Percentiles rank a stretch among this genome's conserved stretches.
phyloP scores from a whole-genome alignment of 2,113 vertebrate species.

The Saccopteryx bilineata region DNA sequence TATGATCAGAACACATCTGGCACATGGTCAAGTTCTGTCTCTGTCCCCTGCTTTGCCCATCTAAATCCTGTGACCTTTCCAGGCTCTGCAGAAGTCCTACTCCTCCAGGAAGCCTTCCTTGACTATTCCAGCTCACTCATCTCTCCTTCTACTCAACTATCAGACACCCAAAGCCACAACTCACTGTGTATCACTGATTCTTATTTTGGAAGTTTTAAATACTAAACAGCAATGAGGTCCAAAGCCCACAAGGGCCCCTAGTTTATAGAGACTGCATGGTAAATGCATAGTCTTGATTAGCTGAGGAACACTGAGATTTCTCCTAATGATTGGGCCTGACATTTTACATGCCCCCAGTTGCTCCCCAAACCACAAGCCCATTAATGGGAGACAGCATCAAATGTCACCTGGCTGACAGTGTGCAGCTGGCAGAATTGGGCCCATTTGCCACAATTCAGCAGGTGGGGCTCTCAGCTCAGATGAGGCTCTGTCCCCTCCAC shows the following conservation, averaged over 20 bases:
- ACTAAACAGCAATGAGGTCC: not conserved
- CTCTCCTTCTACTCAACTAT: not conserved
- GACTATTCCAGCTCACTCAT: not conserved
- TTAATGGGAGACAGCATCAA: slow-evolving; percentile 11
- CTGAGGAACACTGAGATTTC: not conserved
- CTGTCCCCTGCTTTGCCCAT: not conserved
- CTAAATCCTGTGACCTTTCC: not conserved
- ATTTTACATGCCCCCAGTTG: not conserved
- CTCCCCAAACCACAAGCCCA: slow-evolving; percentile 20
- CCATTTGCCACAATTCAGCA: slow-evolving; percentile 73
- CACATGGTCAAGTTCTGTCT: not conserved
- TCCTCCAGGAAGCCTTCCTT: not conserved
- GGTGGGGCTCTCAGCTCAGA: slow-evolving; percentile 68
- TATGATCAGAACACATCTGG: not conserved
- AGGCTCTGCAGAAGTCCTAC: not conserved
- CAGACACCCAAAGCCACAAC: not conserved
- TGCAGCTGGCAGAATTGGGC: slow-evolving; percentile 57
- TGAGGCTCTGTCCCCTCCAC: slow-evolving; percentile 63
- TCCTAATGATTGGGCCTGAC: not conserved
- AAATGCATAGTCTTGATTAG: not conserved
- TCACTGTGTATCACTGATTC: not conserved
- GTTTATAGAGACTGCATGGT: not conserved
- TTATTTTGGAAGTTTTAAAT: not conserved
- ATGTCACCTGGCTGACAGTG: slow-evolving; percentile 9
- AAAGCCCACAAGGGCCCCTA: not conserved